Base-by-base conservation (phyloP, 2,113 vertebrate genomes). In the Halichoeres trimaculatus region DNA sequence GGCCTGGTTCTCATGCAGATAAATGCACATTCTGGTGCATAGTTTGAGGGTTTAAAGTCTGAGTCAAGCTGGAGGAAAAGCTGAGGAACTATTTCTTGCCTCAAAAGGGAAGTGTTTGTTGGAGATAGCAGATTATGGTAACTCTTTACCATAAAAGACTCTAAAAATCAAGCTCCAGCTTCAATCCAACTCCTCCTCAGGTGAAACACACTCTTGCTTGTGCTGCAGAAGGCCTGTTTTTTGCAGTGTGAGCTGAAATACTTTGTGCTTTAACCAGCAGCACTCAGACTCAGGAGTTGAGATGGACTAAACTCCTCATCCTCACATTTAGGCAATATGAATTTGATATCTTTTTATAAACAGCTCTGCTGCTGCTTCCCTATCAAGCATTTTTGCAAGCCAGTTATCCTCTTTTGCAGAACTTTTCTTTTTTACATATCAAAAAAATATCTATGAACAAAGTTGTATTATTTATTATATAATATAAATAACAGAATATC, bases 401-500 rank as follows among this genome's bases (percentile, higher is more conserved):
- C 61, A 78, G 58, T 57, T 60, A 38, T 56, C 51, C 40, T 65
- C n/a, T 78, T 84, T 56, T 67, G 80, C 78, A 77, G 75, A 84
- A 73, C 77, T 76, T 83, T 85, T 59, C 20, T 61, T 57, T 81
- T 85, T 68, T 73, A 89, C 84, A 74, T 89, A 88, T 82, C 80
- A 45, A 70, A 74, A 85, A 30, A 30, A 30, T 30, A 86, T 88
- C 76, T 93, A 90, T 90, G 86, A 89, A 91, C 76, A 90, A 90
- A 93, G 69, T 78, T 87, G 85, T 85, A 90, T 92, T 94, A 94
- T 94, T 94, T 94, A 94, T 94, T 93, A 76, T 86, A 85, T 93
- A 92, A 89, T 91, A 89, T 92, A 86, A 91, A 88, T 65, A 85
- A 70, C 72, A 63, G 65, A 50, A 56, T 80, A 67, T 67, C 61